phyloP scores from a whole-genome alignment of 2,113 vertebrate genomes.

The Mustela nigripes region DNA sequence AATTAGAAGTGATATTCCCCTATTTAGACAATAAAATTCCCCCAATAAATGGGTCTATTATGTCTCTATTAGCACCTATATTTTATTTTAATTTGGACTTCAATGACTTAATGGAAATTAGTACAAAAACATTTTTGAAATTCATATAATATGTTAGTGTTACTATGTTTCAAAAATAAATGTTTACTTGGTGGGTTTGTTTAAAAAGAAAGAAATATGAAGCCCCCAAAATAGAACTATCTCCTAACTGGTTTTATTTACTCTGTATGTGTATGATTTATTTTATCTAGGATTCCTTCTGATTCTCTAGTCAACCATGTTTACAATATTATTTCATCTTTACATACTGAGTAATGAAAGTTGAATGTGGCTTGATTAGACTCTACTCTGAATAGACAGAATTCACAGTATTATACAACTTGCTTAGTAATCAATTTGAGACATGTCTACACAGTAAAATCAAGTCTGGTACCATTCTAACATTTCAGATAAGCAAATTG shows the following conservation, averaged over 20 bases:
- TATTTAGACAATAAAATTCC: neutral
- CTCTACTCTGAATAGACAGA: slow-evolving; percentile 63
- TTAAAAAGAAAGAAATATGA: slow-evolving; percentile 74
- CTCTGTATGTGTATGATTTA: slow-evolving; percentile 79
- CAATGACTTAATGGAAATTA: neutral
- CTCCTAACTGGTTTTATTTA: slow-evolving; percentile 64
- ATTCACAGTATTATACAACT: neutral
- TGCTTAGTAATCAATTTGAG: slow-evolving; percentile 57
- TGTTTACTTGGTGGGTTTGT: slow-evolving; percentile 70
- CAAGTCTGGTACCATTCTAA: slow-evolving; percentile 22
- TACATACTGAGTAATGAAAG: slow-evolving; percentile 76
- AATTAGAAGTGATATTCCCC: neutral
- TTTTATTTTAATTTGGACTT: neutral
- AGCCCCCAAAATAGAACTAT: slow-evolving; percentile 74
- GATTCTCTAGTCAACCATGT: slow-evolving; percentile 75
- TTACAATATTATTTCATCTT: slow-evolving; percentile 83
- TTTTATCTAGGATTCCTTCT: slow-evolving; percentile 79
- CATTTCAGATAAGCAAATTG: slow-evolving; percentile 9
- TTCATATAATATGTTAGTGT: neutral
- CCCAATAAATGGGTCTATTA: neutral
- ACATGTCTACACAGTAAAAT: slow-evolving; percentile 12
- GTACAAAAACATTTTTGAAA: neutral
- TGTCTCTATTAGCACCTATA: neutral
- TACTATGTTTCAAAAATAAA: slow-evolving; percentile 47
- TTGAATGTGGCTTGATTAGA: slow-evolving; percentile 83